Percentiles rank a stretch among this genome's conserved stretches.
Conservation (phyloP, 2,113 vertebrate genomes). For the Tor tambroides region DNA sequence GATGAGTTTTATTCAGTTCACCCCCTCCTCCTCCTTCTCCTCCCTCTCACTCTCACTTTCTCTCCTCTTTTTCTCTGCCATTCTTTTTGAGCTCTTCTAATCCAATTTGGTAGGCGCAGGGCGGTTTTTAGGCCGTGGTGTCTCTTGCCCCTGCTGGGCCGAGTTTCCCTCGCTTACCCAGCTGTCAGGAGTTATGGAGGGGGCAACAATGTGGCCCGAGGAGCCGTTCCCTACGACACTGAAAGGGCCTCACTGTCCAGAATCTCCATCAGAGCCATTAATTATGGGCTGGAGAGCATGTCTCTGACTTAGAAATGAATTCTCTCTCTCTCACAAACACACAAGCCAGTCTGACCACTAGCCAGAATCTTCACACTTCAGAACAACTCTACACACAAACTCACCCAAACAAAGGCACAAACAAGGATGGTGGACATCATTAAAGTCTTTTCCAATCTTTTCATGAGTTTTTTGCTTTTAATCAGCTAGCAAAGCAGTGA, state of each 20-base stretch:
- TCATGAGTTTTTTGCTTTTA: neutral
- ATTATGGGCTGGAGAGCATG: constrained; percentile 91
- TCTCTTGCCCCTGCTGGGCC: constrained; percentile 82
- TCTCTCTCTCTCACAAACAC: constrained; percentile 41
- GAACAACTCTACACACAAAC: neutral
- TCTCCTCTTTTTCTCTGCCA: constrained; percentile 16
- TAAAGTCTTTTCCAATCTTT: constrained; percentile 33
- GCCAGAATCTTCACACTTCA: constrained; percentile 30
- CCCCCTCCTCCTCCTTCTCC: constrained; percentile 10
- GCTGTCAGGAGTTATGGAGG: constrained; percentile 91
- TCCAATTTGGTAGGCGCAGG: constrained; percentile 79
- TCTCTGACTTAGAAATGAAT: constrained; percentile 67
- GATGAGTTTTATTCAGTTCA: constrained; percentile 48
- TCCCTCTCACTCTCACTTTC: constrained; percentile 24
- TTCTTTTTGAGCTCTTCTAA: constrained; percentile 75
- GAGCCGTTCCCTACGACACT: constrained; percentile 72
- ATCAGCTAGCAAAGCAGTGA: neutral
- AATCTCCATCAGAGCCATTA: constrained; percentile 90
- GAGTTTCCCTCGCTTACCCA: constrained; percentile 85
- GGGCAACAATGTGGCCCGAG: constrained; percentile 86
- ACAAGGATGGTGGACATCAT: constrained; percentile 6
- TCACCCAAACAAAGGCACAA: constrained; percentile 29
- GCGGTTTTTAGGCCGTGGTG: constrained; percentile 74
- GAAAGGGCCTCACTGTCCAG: constrained; percentile 92
- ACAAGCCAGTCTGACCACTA: neutral